A percentile compares a stretch with the other conserved stretches of the same genome.
phyloP scores from a whole-genome alignment of 1,140 invertebrate species.

The Brachionus plicatilis region DNA sequence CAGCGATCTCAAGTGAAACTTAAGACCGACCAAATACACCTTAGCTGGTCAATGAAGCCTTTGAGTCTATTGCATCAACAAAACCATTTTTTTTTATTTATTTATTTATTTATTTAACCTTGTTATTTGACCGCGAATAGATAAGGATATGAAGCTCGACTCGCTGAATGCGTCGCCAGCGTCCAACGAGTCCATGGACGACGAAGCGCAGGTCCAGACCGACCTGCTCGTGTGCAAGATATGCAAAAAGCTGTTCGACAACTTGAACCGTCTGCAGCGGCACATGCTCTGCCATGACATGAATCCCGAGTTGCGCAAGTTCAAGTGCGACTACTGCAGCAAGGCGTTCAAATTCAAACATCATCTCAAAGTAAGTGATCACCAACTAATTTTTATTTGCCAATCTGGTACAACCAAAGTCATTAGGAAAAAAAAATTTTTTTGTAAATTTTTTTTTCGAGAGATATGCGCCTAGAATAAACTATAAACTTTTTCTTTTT shows the following conservation, averaged over 20 bases:
- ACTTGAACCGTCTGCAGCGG: slow-evolving; percentile 87
- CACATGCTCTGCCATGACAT: slow-evolving; percentile 97
- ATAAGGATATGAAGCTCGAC: background rate
- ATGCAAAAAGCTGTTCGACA: slow-evolving; percentile 91
- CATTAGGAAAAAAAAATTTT: no score
- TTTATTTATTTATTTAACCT: slow-evolving; percentile 7
- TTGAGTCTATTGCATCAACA: slow-evolving; percentile 17
- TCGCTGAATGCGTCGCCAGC: background rate
- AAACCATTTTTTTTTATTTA: background rate
- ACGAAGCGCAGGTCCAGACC: background rate
- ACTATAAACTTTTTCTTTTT: background rate
- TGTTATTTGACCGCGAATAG: background rate
- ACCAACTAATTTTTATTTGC: no score
- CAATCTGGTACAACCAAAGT: background rate
- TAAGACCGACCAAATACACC: background rate
- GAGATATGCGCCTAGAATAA: no score
- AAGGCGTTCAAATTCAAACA: slow-evolving; percentile 99
- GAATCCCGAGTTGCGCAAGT: slow-evolving; percentile 84
- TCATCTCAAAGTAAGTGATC: slow-evolving; percentile 69
- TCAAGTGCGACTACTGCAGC: slow-evolving; percentile 94
- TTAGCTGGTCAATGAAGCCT: slow-evolving; percentile 2
- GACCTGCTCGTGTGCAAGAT: slow-evolving; percentile 67
- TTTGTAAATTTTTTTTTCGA: no score
- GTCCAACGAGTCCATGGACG: background rate
- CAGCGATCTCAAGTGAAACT: background rate